Percentiles rank a stretch among this genome's conserved stretches.
phyloP scores from a whole-genome alignment of 2,888 invertebrate species.

The Ichneumoninae sp. region DNA sequence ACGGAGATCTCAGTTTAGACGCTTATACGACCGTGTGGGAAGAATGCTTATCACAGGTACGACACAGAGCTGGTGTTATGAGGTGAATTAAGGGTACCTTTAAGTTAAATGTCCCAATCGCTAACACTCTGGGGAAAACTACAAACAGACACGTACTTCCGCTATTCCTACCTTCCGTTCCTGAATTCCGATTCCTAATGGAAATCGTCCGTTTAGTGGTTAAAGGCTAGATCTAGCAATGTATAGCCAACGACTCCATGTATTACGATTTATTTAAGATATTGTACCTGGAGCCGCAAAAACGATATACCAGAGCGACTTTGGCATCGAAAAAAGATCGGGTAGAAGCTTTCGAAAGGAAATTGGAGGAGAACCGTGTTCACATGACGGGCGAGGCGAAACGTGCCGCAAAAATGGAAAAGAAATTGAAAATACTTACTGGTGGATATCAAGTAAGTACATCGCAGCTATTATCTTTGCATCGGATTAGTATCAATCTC shows the following conservation, averaged over 20 bases:
- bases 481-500: not conserved
- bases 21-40: slow-evolving; percentile 98
- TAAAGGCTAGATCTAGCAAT: not conserved
- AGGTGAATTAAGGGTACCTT: not conserved
- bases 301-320: slow-evolving; percentile 96
- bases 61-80: not conserved
- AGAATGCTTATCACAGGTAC: slow-evolving; percentile 96
- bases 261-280: slow-evolving; percentile 85
- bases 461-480: not conserved
- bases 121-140: too few species aligned
- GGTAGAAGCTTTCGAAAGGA: slow-evolving; percentile 96
- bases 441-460: slow-evolving; percentile 92
- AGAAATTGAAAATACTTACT: slow-evolving; percentile 97
- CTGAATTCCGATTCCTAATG: too few species aligned
- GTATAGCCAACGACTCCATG: not conserved
- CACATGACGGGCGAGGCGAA: slow-evolving; percentile 99
- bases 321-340: slow-evolving; percentile 98
- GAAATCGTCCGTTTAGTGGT: too few species aligned
- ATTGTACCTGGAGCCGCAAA: slow-evolving; percentile 95
- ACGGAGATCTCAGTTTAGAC: slow-evolving; percentile 96
- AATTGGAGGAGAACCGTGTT: slow-evolving; percentile 95
- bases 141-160: too few species aligned
- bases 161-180: too few species aligned
- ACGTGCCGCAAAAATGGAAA: slow-evolving; percentile 98
- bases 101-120: not conserved